Evolutionary conservation across 2,888 invertebrate genomes (phyloP), one percentile per base, ranked within the genome.

Genomic region (Calameuta pallipes): DNA sequence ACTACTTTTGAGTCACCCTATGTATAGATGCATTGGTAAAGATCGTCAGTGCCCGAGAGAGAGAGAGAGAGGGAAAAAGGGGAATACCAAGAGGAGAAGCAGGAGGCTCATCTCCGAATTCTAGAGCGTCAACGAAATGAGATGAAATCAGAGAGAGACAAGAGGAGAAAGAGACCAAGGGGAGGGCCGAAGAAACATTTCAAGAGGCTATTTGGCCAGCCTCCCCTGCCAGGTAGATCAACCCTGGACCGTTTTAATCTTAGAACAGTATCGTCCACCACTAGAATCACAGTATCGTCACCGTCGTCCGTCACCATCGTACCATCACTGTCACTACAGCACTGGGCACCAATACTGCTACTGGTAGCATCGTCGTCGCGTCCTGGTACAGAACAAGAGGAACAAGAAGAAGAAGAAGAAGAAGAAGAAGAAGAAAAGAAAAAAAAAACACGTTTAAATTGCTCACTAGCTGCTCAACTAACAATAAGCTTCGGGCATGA

Each of bases 201-300:
- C 34, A 33, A 23, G 68, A 56, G 35, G 36, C 35, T 34, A 56
- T 37, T 70, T 33, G 73, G 78, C 75, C 75, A 74, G 77, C 70
- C 70, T 80, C 78, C 77, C 79, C 81, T 83, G 84, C 81, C 83
- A 85, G 83, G 80, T 85, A 80, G 78, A 81, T 74, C 77, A 80
- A 82, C 82, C 87, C 82, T 82, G 83, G 82, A 79, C 80, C 79
- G 81, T 84, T 85, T 87, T 86, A 87, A 86, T 86, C 86, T 86
- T 86, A 85, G 87, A 85, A 83, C 82, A 81, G 73, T 76, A 70
- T 69, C 69, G n/a, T 79, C 70, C 30, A 30, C 30, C 70, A 30
- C 70, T 15, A 33, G 30, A 33, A 70, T 70, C 31, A 30, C 70
- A 30, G 70, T 71, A 31, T 31, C 71, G 71, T 71, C 70, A 33